A percentile compares a stretch with the other conserved stretches of the same genome.
phyloP scores from a whole-genome alignment of 2,797 vertebrate species.

The Neosilurus mollespiculum region DNA sequence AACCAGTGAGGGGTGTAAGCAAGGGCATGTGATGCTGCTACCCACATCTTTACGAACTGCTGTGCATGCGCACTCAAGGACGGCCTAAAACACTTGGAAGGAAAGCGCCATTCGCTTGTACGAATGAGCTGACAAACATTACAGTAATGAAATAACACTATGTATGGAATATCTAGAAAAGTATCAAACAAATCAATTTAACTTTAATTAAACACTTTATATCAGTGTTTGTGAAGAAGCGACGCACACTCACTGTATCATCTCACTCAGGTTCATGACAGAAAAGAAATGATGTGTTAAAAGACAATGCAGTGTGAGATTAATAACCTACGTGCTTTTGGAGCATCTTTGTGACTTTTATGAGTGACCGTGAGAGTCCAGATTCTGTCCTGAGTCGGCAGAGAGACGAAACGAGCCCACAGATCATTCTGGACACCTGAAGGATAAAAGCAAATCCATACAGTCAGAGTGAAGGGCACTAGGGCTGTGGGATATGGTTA shows the following conservation, averaged over 20 bases:
- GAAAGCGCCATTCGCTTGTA: no score
- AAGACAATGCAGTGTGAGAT: neutral
- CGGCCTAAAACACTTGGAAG: no score
- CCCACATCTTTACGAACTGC: no score
- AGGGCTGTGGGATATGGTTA: neutral
- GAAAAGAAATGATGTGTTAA: neutral
- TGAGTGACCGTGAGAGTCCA: conserved; percentile 82
- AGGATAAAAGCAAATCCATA: neutral
- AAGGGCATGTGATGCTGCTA: no score
- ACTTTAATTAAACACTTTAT: neutral
- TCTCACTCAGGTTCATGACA: neutral
- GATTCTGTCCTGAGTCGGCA: conserved; percentile 82
- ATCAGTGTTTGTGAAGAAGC: neutral
- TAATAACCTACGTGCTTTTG: conserved; percentile 48
- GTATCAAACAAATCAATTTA: neutral
- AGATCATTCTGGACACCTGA: conserved; percentile 85
- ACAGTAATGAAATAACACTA: neutral
- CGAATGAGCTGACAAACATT: neutral
- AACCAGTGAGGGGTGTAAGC: no score
- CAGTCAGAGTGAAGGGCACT: conserved; percentile 2
- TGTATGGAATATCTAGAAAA: neutral
- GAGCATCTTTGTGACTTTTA: conserved; percentile 34
- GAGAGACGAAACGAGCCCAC: conserved; percentile 83
- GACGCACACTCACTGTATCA: neutral
- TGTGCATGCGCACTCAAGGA: no score